Evolutionary conservation across 2,888 invertebrate genomes (phyloP).

Genomic region (Andrena praecox): DNA sequence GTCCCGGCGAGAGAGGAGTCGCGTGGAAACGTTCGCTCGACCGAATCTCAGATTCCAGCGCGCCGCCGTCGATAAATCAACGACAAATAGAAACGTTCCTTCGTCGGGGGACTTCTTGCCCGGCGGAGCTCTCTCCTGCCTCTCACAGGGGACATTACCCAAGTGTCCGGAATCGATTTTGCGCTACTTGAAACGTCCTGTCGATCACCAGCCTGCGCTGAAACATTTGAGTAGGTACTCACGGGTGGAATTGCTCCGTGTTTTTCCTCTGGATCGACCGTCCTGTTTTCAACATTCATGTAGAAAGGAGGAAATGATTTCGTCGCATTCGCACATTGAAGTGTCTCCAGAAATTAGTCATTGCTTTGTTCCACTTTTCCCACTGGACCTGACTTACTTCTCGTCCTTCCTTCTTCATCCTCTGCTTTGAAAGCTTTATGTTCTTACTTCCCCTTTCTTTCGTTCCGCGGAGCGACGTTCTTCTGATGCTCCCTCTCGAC

Average conservation of each 20-base stretch:
- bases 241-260: no score
- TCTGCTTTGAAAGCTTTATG: not conserved
- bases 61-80: slow-evolving; percentile 73
- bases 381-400: no score
- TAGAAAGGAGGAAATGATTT: no score
- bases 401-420: no score
- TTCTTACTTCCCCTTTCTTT: not conserved
- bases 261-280: no score
- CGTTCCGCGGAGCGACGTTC: not conserved
- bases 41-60: slow-evolving; percentile 73
- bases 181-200: not conserved
- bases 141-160: slow-evolving; percentile 15
- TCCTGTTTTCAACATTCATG: no score
- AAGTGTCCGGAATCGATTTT: not conserved
- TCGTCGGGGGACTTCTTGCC: slow-evolving; percentile 64
- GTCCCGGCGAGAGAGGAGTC: slow-evolving; percentile 36
- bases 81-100: slow-evolving; percentile 75
- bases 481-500: not conserved
- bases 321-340: no score
- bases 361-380: no score
- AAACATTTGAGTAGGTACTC: no score
- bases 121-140: slow-evolving; percentile 20
- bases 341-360: no score
- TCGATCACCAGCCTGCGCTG: no score
- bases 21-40: slow-evolving; percentile 36